Evolutionary conservation across 2,113 vertebrate genomes (phyloP).

Genomic region (Zapornia atra): DNA sequence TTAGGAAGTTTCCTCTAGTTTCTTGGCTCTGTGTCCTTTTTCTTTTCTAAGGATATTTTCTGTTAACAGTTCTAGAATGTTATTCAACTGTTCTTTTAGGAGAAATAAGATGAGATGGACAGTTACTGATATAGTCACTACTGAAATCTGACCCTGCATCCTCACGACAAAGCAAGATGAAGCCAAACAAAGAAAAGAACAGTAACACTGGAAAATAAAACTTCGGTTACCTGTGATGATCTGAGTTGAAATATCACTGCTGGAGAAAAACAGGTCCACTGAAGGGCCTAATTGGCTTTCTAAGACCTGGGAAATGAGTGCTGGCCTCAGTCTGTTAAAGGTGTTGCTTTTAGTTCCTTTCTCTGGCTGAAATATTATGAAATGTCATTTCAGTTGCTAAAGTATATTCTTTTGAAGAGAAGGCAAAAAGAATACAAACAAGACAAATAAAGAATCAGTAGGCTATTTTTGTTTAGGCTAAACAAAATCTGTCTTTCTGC

Average conservation of each 20-base stretch:
- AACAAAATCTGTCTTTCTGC: not conserved
- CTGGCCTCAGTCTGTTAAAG: not conserved
- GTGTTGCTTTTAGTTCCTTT: not conserved
- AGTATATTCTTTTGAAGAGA: not conserved
- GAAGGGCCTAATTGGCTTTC: not conserved
- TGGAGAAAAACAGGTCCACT: not conserved
- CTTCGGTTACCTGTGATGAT: not conserved
- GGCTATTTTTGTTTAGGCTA: not conserved
- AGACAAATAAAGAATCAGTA: not conserved
- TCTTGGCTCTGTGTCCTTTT: not conserved
- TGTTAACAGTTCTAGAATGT: not conserved
- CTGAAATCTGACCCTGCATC: not conserved
- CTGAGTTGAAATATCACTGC: not conserved
- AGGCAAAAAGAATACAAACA: not conserved
- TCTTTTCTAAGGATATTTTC: not conserved
- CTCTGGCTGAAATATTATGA: not conserved
- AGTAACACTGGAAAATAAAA: not conserved
- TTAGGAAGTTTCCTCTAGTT: not conserved
- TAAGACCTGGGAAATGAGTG: not conserved
- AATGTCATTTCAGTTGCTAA: not conserved
- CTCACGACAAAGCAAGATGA: not conserved
- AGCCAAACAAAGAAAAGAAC: not conserved
- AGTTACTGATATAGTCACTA: not conserved
- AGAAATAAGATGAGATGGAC: not conserved
- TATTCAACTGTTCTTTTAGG: not conserved